Conservation (phyloP, 2,797 vertebrate genomes). For the Anguilla obscura region DNA sequence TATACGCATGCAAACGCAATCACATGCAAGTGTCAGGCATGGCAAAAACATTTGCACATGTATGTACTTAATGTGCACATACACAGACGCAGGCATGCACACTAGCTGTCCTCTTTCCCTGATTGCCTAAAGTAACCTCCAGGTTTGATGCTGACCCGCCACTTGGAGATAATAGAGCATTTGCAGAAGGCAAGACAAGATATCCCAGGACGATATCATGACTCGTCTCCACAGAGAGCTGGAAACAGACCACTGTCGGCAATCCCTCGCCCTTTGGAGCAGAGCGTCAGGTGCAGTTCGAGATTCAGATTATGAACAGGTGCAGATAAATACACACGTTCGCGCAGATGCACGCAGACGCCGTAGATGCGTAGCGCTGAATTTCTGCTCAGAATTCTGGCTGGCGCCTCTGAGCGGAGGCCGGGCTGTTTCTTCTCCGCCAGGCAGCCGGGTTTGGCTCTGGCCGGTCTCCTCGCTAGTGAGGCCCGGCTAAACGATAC, state of each 20-base stretch:
- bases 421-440: background rate
- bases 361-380: background rate
- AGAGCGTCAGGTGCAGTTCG: background rate
- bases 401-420: background rate
- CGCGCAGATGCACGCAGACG: background rate
- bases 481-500: constrained; percentile 72
- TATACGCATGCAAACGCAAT: background rate
- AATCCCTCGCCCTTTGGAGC: background rate
- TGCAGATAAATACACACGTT: background rate
- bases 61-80: background rate
- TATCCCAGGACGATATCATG: background rate
- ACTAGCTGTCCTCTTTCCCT: background rate
- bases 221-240: background rate
- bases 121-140: background rate
- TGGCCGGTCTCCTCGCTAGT: constrained; percentile 58
- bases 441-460: constrained; percentile 33
- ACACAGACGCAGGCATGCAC: constrained; percentile 29
- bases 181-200: background rate
- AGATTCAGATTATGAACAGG: constrained; percentile 13
- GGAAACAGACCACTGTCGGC: background rate
- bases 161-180: background rate
- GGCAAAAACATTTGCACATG: background rate
- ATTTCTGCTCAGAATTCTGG: constrained; percentile 13
- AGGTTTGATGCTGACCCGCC: background rate
- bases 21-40: background rate